phyloP scores from a whole-genome alignment of 2,113 vertebrate genomes.

The Amia ocellicauda region DNA sequence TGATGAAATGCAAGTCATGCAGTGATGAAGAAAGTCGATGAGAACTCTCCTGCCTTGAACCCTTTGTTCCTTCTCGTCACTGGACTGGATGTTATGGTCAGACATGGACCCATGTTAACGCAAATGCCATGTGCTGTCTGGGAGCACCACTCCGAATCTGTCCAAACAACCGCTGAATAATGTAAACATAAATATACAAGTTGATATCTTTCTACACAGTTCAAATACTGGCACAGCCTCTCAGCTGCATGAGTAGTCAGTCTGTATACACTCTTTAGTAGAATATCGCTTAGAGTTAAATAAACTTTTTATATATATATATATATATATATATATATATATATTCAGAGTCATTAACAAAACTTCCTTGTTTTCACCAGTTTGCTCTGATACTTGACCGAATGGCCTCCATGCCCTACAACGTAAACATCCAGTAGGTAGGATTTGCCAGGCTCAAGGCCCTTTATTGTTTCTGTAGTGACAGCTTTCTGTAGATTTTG shows the following conservation, averaged over 20 bases:
- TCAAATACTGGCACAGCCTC: conserved; percentile 72
- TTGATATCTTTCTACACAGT: conserved; percentile 77
- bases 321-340: conserved; percentile 61
- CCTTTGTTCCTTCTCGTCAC: conserved; percentile 53
- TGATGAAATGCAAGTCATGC: conserved; percentile 86
- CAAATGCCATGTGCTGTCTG: conserved; percentile 22
- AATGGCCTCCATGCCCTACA: conserved; percentile 88
- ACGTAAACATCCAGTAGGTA: conserved; percentile 96
- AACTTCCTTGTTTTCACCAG: conserved; percentile 94
- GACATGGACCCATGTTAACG: conserved; percentile 36
- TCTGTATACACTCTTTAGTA: conserved; percentile 70
- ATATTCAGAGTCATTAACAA: conserved; percentile 72
- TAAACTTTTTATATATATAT: conserved; percentile 54
- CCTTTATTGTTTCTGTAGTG: conserved; percentile 89
- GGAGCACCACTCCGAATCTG: conserved; percentile 41
- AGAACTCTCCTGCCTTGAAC: conserved; percentile 52
- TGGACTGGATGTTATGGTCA: conserved; percentile 13
- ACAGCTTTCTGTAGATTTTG: conserved; percentile 92
- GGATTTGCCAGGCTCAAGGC: conserved; percentile 84
- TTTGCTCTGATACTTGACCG: conserved; percentile 97
- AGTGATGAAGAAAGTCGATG: conserved; percentile 63
- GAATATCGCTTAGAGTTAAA: conserved; percentile 72
- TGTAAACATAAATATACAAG: conserved; percentile 81
- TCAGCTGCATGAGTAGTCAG: conserved; percentile 78
- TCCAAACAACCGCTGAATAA: conserved; percentile 52